A percentile compares a stretch with the other conserved stretches of the same genome.
Conservation (phyloP, 2,888 invertebrate species). For the Alcis repandata region DNA sequence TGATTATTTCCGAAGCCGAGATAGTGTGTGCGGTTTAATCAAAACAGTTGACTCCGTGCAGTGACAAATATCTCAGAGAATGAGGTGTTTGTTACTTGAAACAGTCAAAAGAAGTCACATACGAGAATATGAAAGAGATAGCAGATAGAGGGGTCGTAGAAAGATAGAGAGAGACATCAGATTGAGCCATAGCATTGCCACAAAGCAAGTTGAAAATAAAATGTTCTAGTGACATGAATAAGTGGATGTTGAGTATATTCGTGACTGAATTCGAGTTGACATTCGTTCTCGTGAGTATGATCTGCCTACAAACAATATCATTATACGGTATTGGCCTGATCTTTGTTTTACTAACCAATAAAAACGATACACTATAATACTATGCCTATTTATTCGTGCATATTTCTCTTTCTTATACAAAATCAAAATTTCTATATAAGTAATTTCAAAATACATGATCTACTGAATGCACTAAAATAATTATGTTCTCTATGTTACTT, state of each 20-base stretch:
- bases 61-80: conserved; percentile 56
- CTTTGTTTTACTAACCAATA: conserved; percentile 49
- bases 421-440: conserved; percentile 45
- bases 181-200: conserved; percentile 83
- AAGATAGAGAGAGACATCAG: conserved; percentile 50
- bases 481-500: conserved; percentile 39
- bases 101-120: conserved; percentile 49
- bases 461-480: conserved; percentile 71
- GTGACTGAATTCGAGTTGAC: conserved; percentile 50
- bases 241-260: conserved; percentile 63
- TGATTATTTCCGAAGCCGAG: conserved; percentile 25
- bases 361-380: conserved; percentile 60
- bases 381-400: conserved; percentile 66
- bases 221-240: conserved; percentile 75
- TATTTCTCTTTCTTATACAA: conserved; percentile 54
- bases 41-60: conserved; percentile 53
- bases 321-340: conserved; percentile 42
- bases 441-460: conserved; percentile 56
- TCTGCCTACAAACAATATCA: conserved; percentile 45
- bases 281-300: conserved; percentile 59
- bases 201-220: conserved; percentile 83
- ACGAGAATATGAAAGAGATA: conserved; percentile 55
- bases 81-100: conserved; percentile 48
- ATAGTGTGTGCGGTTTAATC: conserved; percentile 37
- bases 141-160: conserved; percentile 55